Evolutionary conservation across 2,797 vertebrate genomes (phyloP).

Genomic region (Coreius guichenoti): DNA sequence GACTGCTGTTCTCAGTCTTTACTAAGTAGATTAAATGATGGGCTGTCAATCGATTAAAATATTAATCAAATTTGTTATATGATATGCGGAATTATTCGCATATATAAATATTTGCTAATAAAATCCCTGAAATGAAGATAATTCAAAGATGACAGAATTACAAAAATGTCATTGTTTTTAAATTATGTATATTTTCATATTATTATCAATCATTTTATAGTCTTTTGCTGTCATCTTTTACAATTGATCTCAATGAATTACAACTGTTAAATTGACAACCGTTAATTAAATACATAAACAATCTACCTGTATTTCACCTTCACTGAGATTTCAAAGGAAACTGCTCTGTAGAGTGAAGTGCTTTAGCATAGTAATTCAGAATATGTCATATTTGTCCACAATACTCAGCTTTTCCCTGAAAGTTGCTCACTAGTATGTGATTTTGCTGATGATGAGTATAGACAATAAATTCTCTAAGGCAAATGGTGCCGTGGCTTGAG

Average conservation of each 20-base stretch:
- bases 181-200: neutral
- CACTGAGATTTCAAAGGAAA: neutral
- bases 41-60: neutral
- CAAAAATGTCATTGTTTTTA: neutral
- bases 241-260: neutral
- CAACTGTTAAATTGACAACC: neutral
- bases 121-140: neutral
- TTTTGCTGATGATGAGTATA: constrained; percentile 12
- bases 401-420: neutral
- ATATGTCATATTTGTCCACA: neutral
- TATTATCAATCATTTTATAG: neutral
- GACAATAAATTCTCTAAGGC: neutral
- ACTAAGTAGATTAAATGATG: neutral
- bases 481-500: neutral
- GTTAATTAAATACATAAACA: neutral
- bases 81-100: neutral
- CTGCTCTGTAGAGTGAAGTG: neutral
- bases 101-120: neutral
- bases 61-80: neutral
- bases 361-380: neutral
- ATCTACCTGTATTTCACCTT: constrained; percentile 5
- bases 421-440: neutral
- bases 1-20: neutral
- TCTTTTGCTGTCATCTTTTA: too few species aligned
- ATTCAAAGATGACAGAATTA: neutral